A percentile compares a stretch with the other conserved stretches of the same genome.
Evolutionary conservation across 2,113 vertebrate genomes (phyloP).

Genomic region (Sakesphorus luctuosus): DNA sequence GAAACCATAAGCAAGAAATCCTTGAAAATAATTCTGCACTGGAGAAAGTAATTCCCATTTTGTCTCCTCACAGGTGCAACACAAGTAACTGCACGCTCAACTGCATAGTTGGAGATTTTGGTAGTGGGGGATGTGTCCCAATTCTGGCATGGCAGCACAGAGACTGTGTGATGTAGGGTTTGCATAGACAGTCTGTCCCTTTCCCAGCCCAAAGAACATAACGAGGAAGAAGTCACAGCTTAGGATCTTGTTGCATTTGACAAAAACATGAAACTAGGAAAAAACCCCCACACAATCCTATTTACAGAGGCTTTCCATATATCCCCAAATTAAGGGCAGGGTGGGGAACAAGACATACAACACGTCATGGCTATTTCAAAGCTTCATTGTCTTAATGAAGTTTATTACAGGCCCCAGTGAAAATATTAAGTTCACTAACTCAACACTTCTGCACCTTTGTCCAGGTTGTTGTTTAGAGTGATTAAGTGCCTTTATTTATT

Average conservation of each 20-base stretch:
- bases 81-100: not conserved
- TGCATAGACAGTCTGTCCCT: constrained; percentile 53
- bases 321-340: not conserved
- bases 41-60: not conserved
- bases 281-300: not conserved
- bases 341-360: not conserved
- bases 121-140: not conserved
- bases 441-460: not conserved
- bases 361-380: constrained; percentile 46
- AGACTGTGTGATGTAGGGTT: not conserved
- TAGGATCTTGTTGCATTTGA: not conserved
- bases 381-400: constrained; percentile 27
- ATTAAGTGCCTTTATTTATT: constrained; percentile 60
- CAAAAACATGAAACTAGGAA: not conserved
- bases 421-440: constrained; percentile 34
- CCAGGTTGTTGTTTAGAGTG: constrained; percentile 1
- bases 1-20: not conserved
- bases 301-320: not conserved
- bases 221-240: constrained; percentile 12
- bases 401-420: constrained; percentile 18
- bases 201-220: not conserved
- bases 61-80: not conserved
- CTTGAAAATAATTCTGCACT: not conserved
- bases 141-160: not conserved
- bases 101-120: not conserved